Conservation (phyloP, 2,797 vertebrate genomes). For the Lerista edwardsae region DNA sequence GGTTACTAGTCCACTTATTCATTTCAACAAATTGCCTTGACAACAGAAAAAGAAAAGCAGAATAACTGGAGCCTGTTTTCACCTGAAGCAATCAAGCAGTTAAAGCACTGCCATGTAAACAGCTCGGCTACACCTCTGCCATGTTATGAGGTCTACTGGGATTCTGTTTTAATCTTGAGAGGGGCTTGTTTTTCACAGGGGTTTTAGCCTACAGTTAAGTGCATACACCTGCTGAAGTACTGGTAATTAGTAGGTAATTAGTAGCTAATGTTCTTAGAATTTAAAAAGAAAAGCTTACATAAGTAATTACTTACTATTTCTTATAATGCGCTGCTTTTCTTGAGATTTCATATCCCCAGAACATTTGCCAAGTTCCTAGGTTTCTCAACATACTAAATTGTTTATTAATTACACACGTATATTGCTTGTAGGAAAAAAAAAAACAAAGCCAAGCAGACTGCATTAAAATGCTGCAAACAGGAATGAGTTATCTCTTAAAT, state of each 20-base stretch:
- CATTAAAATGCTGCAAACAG: conserved; percentile 86
- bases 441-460: conserved; percentile 79
- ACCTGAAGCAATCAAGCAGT: conserved; percentile 67
- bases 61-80: conserved; percentile 54
- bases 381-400: conserved; percentile 97
- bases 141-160: conserved; percentile 76
- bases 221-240: conserved; percentile 99
- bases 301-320: conserved; percentile 96
- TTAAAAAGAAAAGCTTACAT: conserved; percentile 98
- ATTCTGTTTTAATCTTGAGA: conserved; percentile 84
- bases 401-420: conserved; percentile 99
- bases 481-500: conserved; percentile 78
- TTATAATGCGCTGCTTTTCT: conserved; percentile 94
- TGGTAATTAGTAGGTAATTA: conserved; percentile 99
- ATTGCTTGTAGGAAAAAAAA: conserved; percentile 83
- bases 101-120: conserved; percentile 69
- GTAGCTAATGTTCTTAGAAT: conserved; percentile 98
- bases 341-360: conserved; percentile 97
- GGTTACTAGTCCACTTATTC: conserved; percentile 44
- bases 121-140: conserved; percentile 63
- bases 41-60: conserved; percentile 48
- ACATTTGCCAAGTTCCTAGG: conserved; percentile 97
- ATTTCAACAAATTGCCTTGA: conserved; percentile 44
- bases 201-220: conserved; percentile 93
- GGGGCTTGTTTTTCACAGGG: conserved; percentile 91